phyloP scores from a whole-genome alignment of 2,888 invertebrate genomes.

The Leptopilina syphax region DNA sequence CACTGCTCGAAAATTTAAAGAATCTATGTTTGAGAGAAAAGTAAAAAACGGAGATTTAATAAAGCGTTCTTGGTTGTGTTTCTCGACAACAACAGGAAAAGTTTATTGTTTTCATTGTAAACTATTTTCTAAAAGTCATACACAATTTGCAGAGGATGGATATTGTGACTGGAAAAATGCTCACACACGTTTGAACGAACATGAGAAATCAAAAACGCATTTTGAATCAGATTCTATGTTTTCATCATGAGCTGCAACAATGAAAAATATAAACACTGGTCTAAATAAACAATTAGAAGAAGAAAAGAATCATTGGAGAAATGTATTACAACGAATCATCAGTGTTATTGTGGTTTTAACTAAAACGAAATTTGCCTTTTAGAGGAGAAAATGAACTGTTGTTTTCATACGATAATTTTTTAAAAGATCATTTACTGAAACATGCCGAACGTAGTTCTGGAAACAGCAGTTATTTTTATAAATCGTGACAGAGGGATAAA shows the following conservation, averaged over 20 bases:
- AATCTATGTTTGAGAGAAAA: neutral
- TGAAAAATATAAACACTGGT: neutral
- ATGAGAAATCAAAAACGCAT: slow-evolving; percentile 37
- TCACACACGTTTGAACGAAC: slow-evolving; percentile 34
- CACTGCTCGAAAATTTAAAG: slow-evolving; percentile 12
- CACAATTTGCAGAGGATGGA: slow-evolving; percentile 40
- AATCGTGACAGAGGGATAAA: too few species aligned
- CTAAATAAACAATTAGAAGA: slow-evolving; percentile 43
- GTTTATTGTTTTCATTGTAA: slow-evolving; percentile 45
- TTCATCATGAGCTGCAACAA: slow-evolving; percentile 27
- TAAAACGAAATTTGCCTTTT: slow-evolving; percentile 54
- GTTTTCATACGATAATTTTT: slow-evolving; percentile 42
- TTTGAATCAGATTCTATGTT: slow-evolving; percentile 40
- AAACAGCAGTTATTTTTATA: neutral
- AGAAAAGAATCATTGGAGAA: slow-evolving; percentile 51
- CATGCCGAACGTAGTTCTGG: slow-evolving; percentile 41
- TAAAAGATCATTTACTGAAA: slow-evolving; percentile 43
- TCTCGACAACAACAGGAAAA: slow-evolving; percentile 41
- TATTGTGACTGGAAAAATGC: slow-evolving; percentile 49
- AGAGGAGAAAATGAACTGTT: slow-evolving; percentile 52
- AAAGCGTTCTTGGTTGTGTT: slow-evolving; percentile 39
- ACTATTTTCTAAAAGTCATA: slow-evolving; percentile 7
- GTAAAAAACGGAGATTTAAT: slow-evolving; percentile 34
- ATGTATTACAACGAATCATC: slow-evolving; percentile 49
- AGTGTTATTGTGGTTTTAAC: slow-evolving; percentile 49